Base-by-base conservation (phyloP, 2,113 vertebrate genomes). In the Dipodomys ordii region DNA sequence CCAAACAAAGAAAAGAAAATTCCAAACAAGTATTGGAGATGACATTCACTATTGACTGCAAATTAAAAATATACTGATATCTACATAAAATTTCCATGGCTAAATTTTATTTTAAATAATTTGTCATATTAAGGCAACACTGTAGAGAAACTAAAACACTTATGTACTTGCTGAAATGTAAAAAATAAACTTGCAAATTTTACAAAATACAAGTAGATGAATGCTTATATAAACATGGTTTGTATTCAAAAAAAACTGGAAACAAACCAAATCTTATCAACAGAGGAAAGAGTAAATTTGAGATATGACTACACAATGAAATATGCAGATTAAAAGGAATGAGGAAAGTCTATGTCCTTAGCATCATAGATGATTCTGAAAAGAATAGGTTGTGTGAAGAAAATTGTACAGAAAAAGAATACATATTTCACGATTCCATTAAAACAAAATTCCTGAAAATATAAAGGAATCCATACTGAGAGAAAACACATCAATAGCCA, bases 301-400 rank as follows among this genome's bases (percentile, higher is more conserved):
- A 20, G 15, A 30, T 39, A 53, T 57, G 83, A 9, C 3, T 11
- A 35, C n/a, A 16, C 5, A 35, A 67, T 27, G 72, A 87, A 92
- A 65, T 87, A 83, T 77, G 64, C 1, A 19, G 3, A 74, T 57
- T 87, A 64, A 71, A 88, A 82, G 6, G 39, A 94, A 91, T 91
- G 18, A 69, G 49, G 23, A 23, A 15, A 35, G 87, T 82, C 30
- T 2, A 69, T 53, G 12, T 20, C 30, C 1, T 2, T 32, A 49
- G 35, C 11, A 82, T 28, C 15, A 78, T 44, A 1, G 2, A 22
- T 57, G 76, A 88, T 71, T 83, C 57, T 71, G n/a, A 83, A 60
- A 68, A 53, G 30, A 68, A 86, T 46, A 65, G 71, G 49, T 25
- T 83, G 12, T 65, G 0, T 46, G 4, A 83, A 77, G n/a, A 20